Conservation (phyloP, 2,888 invertebrate species). For the Agrotis exclamationis region DNA sequence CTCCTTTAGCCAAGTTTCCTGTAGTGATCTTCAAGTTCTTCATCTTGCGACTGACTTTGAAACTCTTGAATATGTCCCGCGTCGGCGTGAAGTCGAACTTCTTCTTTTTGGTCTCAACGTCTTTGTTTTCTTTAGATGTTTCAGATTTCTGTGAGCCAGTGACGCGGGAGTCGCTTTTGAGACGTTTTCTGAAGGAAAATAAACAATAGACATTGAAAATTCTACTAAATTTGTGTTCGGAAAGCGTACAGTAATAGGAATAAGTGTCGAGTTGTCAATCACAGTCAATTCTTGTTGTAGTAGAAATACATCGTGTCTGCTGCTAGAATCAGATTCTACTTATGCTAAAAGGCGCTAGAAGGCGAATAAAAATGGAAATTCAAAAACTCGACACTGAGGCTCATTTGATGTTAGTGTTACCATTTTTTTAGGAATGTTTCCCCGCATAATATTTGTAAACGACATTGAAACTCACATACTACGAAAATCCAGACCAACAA, state of each 20-base stretch:
- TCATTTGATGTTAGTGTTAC: too few relatives aligned
- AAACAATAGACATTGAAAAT: neutral
- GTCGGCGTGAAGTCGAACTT: slow-evolving; percentile 89
- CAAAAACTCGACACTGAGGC: neutral
- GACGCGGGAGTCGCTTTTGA: slow-evolving; percentile 88
- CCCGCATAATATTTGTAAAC: too few relatives aligned
- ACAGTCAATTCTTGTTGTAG: neutral
- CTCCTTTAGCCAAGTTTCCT: slow-evolving; percentile 78
- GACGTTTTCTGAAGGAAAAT: slow-evolving; percentile 79
- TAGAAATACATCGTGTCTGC: neutral
- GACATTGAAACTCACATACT: too few relatives aligned
- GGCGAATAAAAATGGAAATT: neutral
- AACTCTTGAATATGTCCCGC: slow-evolving; percentile 87
- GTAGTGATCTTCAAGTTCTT: slow-evolving; percentile 81
- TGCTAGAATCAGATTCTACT: neutral
- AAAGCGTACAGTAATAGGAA: neutral
- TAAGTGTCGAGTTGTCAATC: too few relatives aligned
- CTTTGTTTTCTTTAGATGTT: slow-evolving; percentile 81
- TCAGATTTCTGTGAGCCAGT: slow-evolving; percentile 82
- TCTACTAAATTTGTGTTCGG: neutral
- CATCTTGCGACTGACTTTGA: slow-evolving; percentile 86
- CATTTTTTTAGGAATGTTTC: too few relatives aligned
- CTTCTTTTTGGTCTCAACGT: slow-evolving; percentile 87
- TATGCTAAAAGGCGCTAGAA: neutral
- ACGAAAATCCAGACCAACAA: too few relatives aligned